Conservation (phyloP, 37 sponge, comb jelly and placozoan species). For the Oscarella lobularis region DNA sequence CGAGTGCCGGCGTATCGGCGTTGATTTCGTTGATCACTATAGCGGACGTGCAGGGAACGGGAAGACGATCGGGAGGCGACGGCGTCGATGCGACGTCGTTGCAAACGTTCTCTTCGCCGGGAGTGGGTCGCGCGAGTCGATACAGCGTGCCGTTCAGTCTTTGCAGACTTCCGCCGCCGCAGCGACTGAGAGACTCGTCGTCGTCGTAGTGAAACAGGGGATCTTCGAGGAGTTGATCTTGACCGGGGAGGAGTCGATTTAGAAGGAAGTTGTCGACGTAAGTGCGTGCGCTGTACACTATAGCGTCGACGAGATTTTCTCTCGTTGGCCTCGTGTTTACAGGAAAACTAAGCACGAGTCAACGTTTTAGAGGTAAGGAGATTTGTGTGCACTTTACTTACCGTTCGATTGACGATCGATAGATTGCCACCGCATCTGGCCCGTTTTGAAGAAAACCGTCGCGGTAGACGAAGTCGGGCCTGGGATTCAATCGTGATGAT, state of each 20-base stretch:
- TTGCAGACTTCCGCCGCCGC: background rate
- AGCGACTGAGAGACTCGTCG: background rate
- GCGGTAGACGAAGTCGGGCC: background rate
- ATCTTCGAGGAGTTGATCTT: background rate
- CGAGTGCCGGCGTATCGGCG: background rate
- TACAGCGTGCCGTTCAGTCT: too few species aligned
- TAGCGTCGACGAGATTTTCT: background rate
- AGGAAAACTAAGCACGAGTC: background rate
- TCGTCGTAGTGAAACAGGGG: background rate
- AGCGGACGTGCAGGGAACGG: background rate
- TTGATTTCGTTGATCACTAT: background rate
- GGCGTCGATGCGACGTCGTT: background rate
- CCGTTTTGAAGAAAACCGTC: background rate
- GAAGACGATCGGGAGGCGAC: background rate
- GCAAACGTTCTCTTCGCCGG: background rate
- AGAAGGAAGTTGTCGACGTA: background rate
- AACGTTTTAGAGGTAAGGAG: background rate
- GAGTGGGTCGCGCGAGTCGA: background rate
- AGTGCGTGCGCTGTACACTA: background rate
- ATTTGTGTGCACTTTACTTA: background rate
- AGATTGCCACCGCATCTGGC: background rate
- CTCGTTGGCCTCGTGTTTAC: background rate
- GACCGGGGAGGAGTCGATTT: background rate
- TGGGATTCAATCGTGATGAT: background rate
- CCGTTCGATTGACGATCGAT: background rate